Conservation (phyloP, 2,113 vertebrate genomes). For the Balaenoptera acutorostrata region DNA sequence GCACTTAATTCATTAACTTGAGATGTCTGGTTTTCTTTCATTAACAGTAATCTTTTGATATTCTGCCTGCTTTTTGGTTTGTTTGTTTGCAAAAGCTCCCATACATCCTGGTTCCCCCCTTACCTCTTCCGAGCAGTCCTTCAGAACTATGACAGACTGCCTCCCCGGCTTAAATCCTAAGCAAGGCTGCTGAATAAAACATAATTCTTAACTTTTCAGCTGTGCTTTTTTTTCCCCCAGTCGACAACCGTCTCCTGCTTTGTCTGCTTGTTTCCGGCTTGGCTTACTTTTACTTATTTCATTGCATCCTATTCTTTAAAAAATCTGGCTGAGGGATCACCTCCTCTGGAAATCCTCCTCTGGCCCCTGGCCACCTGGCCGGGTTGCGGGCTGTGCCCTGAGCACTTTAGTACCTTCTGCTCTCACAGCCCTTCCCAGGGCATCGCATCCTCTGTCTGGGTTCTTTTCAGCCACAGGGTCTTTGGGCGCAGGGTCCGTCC, state of each 20-base stretch:
- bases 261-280: neutral
- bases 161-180: neutral
- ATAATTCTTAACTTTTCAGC: neutral
- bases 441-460: too few relatives aligned
- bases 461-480: neutral
- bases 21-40: neutral
- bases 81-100: neutral
- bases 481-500: neutral
- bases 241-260: neutral
- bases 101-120: neutral
- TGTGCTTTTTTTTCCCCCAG: neutral
- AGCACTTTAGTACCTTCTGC: neutral
- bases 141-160: neutral
- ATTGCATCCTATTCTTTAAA: neutral
- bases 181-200: neutral
- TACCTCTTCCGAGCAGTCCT: neutral
- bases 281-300: neutral
- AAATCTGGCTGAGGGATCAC: neutral
- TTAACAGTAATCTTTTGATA: neutral
- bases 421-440: neutral
- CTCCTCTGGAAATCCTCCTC: neutral
- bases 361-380: fast-evolving
- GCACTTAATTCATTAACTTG: neutral
- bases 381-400: neutral
- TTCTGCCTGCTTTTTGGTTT: neutral